Percentiles rank a stretch among this genome's conserved stretches.
These are phyloP conservation scores for Mesoclemmys tuberculata DNA, from an alignment of 2,113 vertebrate species.

Conservation along the genomic window DNA sequence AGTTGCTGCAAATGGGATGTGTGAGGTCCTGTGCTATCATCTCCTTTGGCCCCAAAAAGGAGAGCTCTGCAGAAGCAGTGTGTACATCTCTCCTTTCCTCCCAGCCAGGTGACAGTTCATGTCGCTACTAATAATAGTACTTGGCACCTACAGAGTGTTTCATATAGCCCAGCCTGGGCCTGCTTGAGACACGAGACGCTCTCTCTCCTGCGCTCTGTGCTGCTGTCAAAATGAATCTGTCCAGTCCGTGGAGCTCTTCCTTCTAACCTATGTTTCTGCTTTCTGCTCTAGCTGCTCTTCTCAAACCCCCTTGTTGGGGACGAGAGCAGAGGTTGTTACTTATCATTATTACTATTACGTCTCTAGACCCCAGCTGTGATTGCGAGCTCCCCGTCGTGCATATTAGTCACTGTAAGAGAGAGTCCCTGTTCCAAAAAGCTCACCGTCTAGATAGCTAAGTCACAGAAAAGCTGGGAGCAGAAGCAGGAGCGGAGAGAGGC, in stretches of 20 bases:
- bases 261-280: not conserved
- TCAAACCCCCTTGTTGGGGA: not conserved
- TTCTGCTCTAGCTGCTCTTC: not conserved
- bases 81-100: not conserved
- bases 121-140: not conserved
- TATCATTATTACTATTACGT: not conserved
- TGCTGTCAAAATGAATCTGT: not conserved
- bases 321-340: not conserved
- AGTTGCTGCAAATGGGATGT: not conserved
- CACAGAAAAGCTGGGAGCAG: not conserved
- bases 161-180: not conserved
- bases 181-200: not conserved
- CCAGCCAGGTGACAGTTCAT: not conserved
- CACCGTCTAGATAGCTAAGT: not conserved
- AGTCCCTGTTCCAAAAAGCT: not conserved
- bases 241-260: not conserved
- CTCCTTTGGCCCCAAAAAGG: not conserved
- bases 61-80: not conserved
- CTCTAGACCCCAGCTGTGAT: too few species aligned
- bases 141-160: not conserved
- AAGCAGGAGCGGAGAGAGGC: not conserved
- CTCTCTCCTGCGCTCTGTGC: not conserved
- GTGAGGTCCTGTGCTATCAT: not conserved
- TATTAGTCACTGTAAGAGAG: not conserved
- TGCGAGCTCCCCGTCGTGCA: not conserved